A percentile compares a stretch with the other conserved stretches of the same genome.
phyloP scores from a whole-genome alignment of 2,888 invertebrate species.

The Oeneis ivallda region DNA sequence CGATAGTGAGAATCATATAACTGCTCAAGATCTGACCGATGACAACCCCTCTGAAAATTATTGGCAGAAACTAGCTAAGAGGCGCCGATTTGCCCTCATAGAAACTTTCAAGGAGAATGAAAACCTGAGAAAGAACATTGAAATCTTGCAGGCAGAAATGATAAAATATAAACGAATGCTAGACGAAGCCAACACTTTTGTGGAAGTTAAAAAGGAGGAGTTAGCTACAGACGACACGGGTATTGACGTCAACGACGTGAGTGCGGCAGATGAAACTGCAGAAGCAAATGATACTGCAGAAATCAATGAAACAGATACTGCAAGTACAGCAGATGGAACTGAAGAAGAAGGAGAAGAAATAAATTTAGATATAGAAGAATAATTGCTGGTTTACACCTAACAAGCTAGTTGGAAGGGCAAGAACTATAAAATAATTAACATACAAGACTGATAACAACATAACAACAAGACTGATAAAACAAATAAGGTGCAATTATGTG shows the following conservation, averaged over 20 bases:
- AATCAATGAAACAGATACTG: conserved; percentile 23
- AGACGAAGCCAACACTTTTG: conserved; percentile 87
- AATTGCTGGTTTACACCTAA: too few relatives aligned
- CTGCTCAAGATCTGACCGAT: conserved; percentile 86
- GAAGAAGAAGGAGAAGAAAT: too few relatives aligned
- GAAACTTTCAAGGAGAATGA: conserved; percentile 88
- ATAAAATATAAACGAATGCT: conserved; percentile 86
- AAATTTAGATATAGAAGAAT: too few relatives aligned
- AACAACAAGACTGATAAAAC: too few relatives aligned
- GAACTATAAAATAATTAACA: too few relatives aligned
- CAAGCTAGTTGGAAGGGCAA: too few relatives aligned
- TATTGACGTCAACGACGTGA: conserved; percentile 76
- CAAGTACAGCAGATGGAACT: background rate
- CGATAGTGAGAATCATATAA: conserved; percentile 81
- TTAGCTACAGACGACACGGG: conserved; percentile 82
- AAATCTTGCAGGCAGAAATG: conserved; percentile 84
- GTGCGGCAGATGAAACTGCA: conserved; percentile 53
- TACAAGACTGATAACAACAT: too few relatives aligned
- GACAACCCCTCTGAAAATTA: conserved; percentile 87
- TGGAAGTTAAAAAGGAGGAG: conserved; percentile 88
- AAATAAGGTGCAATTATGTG: too few relatives aligned
- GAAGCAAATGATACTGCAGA: conserved; percentile 11
- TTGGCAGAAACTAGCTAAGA: conserved; percentile 89
- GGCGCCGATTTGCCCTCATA: conserved; percentile 86
- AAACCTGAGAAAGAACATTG: conserved; percentile 73